Evolutionary conservation across 1,140 invertebrate genomes (phyloP).

Genomic region (Ladona fulva): DNA sequence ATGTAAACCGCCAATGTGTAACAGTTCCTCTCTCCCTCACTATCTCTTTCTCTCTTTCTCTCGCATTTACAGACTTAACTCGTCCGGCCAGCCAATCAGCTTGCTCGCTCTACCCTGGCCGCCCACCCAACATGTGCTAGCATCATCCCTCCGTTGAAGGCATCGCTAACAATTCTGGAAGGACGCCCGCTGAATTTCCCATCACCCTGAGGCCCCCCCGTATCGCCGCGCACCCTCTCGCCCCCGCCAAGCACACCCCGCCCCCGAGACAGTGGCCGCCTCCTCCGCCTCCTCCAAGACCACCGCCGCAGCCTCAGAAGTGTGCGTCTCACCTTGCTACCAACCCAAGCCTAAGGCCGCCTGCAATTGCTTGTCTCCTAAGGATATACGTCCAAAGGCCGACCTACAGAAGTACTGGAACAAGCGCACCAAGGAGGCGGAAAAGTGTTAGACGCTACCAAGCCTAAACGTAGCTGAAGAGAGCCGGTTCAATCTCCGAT

Average conservation of each 20-base stretch:
- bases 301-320: not conserved
- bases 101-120: not conserved
- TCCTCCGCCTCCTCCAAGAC: not conserved
- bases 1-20: not conserved
- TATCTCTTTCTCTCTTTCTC: not conserved
- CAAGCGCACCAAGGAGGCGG: not conserved
- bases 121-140: not conserved
- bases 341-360: not conserved
- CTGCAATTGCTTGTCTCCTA: not conserved
- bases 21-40: not conserved
- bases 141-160: not conserved
- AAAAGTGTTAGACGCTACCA: too few species aligned
- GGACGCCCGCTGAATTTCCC: not conserved
- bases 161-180: constrained; percentile 7
- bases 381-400: not conserved
- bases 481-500: too few species aligned
- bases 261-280: not conserved
- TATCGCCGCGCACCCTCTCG: not conserved
- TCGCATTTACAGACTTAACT: constrained; percentile 4
- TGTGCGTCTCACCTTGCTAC: not conserved
- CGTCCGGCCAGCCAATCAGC: not conserved
- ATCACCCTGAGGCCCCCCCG: not conserved
- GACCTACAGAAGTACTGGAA: not conserved
- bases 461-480: too few species aligned
- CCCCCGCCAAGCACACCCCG: not conserved